These are phyloP conservation scores for Corythoichthys intestinalis DNA, from an alignment of 2,113 vertebrate genomes.

Conservation along the genomic window DNA sequence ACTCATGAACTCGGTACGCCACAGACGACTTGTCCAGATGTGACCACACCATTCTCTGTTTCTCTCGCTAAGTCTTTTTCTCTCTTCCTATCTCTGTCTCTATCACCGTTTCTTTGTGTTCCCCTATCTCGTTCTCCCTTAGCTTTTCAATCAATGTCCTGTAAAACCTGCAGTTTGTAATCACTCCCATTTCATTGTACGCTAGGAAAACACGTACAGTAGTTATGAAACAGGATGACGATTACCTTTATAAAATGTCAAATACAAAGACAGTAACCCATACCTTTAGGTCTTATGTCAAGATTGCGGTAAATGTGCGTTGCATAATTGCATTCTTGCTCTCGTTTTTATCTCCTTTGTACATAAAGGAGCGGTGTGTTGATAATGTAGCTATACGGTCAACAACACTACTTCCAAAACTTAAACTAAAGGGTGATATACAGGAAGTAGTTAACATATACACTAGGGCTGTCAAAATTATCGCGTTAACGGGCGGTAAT, in stretches of 20 bases:
- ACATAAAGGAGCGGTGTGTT: no score
- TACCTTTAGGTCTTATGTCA: neutral
- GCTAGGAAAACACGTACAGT: neutral
- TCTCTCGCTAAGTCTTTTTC: neutral
- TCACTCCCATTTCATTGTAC: neutral
- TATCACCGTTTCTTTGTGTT: no score
- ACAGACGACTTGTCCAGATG: constrained; percentile 65
- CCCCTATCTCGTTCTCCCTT: no score
- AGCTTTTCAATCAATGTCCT: constrained; percentile 2
- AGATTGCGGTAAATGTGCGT: neutral
- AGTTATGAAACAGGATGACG: neutral
- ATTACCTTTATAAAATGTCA: neutral
- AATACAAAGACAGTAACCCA: neutral
- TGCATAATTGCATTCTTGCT: no score
- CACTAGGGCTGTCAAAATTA: no score
- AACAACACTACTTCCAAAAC: no score
- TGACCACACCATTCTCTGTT: constrained; percentile 16
- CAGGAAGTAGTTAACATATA: no score
- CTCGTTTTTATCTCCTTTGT: no score
- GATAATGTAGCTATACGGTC: no score
- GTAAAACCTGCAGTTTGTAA: constrained; percentile 3
- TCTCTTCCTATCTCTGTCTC: neutral
- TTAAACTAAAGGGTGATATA: no score
- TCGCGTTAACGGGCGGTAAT: no score
- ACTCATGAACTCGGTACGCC: constrained; percentile 62